These are phyloP conservation scores for Papilio polyxenes DNA, from an alignment of 1,140 invertebrate species.

Conservation along the genomic window DNA sequence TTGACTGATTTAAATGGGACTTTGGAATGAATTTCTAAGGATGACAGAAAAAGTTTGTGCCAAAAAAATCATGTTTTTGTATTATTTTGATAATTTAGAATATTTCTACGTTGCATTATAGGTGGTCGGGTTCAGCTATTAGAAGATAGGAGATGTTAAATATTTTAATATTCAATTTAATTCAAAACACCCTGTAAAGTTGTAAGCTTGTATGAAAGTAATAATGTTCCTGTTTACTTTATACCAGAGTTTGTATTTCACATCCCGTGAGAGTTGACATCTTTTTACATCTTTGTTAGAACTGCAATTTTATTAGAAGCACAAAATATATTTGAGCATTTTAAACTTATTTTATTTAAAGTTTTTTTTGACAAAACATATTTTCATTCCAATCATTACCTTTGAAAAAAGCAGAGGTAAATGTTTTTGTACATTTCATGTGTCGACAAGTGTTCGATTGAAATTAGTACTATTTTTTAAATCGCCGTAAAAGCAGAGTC, in stretches of 20 bases:
- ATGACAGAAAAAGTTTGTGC: no score
- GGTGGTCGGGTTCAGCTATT: not conserved
- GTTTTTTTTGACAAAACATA: not conserved
- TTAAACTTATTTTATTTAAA: not conserved
- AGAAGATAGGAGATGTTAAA: not conserved
- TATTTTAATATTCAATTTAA: constrained; percentile 7
- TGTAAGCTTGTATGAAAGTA: constrained; percentile 16
- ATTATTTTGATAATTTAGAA: no score
- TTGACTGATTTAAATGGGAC: no score
- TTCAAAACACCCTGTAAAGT: not conserved
- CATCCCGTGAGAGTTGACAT: not conserved
- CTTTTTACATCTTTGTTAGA: constrained; percentile 15
- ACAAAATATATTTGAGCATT: not conserved
- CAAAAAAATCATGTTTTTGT: no score
- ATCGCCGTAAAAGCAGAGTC: not conserved
- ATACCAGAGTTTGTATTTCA: not conserved
- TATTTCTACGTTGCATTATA: no score
- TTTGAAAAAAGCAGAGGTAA: no score
- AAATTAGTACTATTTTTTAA: not conserved
- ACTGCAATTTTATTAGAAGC: constrained; percentile 5
- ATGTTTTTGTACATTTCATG: not conserved
- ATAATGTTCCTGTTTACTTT: constrained; percentile 10
- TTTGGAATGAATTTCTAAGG: no score
- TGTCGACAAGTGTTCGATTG: not conserved
- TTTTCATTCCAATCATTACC: no score